phyloP scores from a whole-genome alignment of 2,888 invertebrate species.

The Acanthosepion lycidas region DNA sequence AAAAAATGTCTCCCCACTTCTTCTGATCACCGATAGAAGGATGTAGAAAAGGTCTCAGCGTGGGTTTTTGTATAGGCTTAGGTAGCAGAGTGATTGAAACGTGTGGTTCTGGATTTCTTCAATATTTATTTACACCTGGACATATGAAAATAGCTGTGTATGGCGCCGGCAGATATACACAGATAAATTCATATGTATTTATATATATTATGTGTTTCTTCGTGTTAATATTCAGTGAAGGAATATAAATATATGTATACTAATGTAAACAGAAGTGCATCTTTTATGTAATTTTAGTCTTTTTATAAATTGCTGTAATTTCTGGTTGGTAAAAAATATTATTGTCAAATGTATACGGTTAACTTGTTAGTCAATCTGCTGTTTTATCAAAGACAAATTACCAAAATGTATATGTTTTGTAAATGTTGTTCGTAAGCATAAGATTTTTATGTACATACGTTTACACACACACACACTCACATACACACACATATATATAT shows the following conservation, averaged over 20 bases:
- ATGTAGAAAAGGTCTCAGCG: background rate
- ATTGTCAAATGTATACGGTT: background rate
- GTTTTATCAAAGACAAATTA: background rate
- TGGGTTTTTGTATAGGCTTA: background rate
- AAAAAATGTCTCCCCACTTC: conserved; percentile 33
- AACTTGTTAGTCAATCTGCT: background rate
- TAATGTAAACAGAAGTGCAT: background rate
- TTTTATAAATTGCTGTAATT: background rate
- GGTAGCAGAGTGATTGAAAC: conserved; percentile 2
- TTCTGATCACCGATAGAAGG: background rate
- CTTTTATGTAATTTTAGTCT: background rate
- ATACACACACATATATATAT: background rate
- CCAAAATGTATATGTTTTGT: background rate
- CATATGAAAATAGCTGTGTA: conserved; percentile 7
- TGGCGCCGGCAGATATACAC: background rate
- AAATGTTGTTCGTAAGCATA: background rate
- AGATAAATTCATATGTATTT: background rate
- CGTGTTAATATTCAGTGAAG: conserved; percentile 18
- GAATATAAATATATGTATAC: background rate
- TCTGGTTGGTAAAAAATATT: background rate
- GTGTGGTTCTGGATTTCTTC: conserved; percentile 17
- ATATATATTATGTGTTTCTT: background rate
- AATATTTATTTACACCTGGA: background rate
- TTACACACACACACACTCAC: background rate
- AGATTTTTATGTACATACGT: background rate